These are phyloP conservation scores for Digitonthophagus gazella DNA, from an alignment of 2,888 invertebrate genomes.

Conservation along the genomic window DNA sequence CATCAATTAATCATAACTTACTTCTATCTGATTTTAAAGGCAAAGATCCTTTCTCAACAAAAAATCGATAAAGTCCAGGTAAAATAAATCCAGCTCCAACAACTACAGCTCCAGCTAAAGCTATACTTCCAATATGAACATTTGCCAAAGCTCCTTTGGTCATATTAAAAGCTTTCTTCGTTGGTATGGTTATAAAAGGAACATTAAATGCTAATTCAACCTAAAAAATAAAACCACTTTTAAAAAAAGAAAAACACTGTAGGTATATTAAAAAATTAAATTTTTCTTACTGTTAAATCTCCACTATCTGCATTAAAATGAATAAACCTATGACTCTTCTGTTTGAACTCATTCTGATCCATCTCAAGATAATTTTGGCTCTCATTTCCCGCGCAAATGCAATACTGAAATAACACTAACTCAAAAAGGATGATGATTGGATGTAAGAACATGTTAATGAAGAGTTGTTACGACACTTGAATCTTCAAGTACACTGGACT, in stretches of 20 bases:
- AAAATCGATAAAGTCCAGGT: slow-evolving; percentile 50
- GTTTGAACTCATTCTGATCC: slow-evolving; percentile 23
- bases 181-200: slow-evolving; percentile 67
- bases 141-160: slow-evolving; percentile 57
- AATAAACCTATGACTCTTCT: slow-evolving; percentile 51
- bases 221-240: slow-evolving; percentile 50
- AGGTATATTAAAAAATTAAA: neutral
- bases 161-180: slow-evolving; percentile 55
- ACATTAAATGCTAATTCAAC: slow-evolving; percentile 64
- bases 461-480: neutral
- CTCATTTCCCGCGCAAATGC: neutral
- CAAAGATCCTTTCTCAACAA: slow-evolving; percentile 28
- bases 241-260: neutral
- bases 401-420: neutral
- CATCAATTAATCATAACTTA: slow-evolving; percentile 28
- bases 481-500: neutral
- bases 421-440: neutral
- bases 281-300: slow-evolving; percentile 57
- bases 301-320: slow-evolving; percentile 57
- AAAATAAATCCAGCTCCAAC: slow-evolving; percentile 59
- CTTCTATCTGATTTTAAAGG: slow-evolving; percentile 13
- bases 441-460: neutral
- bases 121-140: slow-evolving; percentile 55
- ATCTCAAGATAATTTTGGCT: slow-evolving; percentile 17
- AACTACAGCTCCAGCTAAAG: slow-evolving; percentile 49